Conservation (phyloP, 2,888 invertebrate species). For the Heliconius ethilla region DNA sequence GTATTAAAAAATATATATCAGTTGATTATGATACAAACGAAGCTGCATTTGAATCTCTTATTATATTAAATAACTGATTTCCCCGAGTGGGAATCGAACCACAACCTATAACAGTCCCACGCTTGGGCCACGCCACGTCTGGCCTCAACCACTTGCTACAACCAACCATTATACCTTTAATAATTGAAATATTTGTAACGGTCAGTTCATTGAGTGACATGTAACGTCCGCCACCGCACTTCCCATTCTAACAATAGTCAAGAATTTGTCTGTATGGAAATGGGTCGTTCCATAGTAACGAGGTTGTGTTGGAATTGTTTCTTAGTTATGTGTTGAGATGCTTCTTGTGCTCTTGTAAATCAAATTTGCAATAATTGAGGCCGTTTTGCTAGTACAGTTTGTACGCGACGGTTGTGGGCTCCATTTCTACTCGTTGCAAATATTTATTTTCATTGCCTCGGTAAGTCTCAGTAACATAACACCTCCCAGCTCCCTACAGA, state of each 20-base stretch:
- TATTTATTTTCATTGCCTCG: too few relatives aligned
- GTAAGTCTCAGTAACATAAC: too few relatives aligned
- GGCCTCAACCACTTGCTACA: too few relatives aligned
- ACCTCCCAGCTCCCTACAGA: too few relatives aligned
- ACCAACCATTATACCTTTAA: not conserved
- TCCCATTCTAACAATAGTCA: conserved; percentile 5
- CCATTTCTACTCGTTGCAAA: too few relatives aligned
- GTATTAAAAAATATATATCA: too few relatives aligned
- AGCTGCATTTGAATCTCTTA: too few relatives aligned
- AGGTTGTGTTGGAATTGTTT: not conserved
- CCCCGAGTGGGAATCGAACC: not conserved
- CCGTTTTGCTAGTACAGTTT: too few relatives aligned
- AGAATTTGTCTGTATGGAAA: conserved; percentile 11
- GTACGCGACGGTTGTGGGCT: too few relatives aligned
- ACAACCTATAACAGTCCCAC: not conserved
- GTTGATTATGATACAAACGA: too few relatives aligned
- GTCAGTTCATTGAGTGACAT: not conserved
- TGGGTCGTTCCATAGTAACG: not conserved
- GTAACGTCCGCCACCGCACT: conserved; percentile 10
- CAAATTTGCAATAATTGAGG: too few relatives aligned
- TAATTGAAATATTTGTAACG: conserved; percentile 13
- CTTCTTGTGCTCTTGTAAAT: not conserved
- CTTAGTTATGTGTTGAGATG: not conserved
- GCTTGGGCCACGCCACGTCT: too few relatives aligned
- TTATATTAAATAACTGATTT: not conserved